Percentiles rank a stretch among this genome's conserved stretches.
These are phyloP conservation scores for Drepana arcuata DNA, from an alignment of 1,140 invertebrate genomes.

Conservation along the genomic window DNA sequence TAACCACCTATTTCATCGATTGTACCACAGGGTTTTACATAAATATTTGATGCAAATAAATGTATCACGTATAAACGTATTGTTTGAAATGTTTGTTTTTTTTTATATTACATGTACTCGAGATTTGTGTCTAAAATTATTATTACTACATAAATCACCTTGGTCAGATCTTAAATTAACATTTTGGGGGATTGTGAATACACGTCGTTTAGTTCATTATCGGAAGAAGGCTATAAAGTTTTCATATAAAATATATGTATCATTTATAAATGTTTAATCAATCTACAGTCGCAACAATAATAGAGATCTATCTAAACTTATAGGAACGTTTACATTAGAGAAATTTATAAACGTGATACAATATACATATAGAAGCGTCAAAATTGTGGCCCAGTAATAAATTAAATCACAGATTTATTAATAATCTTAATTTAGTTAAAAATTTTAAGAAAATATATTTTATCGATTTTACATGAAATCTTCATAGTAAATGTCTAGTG, in stretches of 20 bases:
- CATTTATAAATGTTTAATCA: constrained; percentile 29
- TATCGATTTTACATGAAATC: constrained; percentile 12
- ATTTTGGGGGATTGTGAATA: too few species aligned
- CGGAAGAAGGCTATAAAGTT: not conserved
- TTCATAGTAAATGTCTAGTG: constrained; percentile 16
- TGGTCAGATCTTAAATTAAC: too few species aligned
- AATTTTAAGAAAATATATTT: constrained; percentile 28
- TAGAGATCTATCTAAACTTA: constrained; percentile 69
- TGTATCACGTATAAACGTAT: not conserved
- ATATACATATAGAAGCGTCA: constrained; percentile 8
- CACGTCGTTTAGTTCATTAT: not conserved
- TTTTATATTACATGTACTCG: not conserved
- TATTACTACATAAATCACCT: not conserved
- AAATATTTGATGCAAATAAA: not conserved
- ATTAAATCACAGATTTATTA: constrained; percentile 64
- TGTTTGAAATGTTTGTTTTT: not conserved
- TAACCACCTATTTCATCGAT: not conserved
- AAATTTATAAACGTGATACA: constrained; percentile 31
- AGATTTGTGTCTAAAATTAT: not conserved
- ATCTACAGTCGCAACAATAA: constrained; percentile 58
- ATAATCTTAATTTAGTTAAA: constrained; percentile 53
- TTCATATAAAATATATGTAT: not conserved
- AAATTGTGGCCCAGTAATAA: constrained; percentile 53
- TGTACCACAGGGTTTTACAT: not conserved
- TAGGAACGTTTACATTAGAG: constrained; percentile 64